Conservation (phyloP, 2,797 vertebrate genomes). For the Neomorphus geoffroyi region DNA sequence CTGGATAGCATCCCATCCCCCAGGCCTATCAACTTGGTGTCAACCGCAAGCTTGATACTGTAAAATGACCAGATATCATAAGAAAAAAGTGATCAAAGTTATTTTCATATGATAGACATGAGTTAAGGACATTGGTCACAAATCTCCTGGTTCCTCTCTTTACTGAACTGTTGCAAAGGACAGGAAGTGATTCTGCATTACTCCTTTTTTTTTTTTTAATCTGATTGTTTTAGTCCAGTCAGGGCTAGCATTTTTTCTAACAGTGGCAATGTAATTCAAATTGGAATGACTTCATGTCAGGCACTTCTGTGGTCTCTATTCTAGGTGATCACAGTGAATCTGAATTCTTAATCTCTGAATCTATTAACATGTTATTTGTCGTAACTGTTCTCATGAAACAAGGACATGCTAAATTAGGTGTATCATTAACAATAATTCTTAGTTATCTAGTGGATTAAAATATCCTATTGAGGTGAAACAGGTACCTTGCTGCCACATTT, state of each 20-base stretch:
- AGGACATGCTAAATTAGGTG: background rate
- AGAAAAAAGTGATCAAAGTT: background rate
- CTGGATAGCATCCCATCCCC: too few relatives aligned
- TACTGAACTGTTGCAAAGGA: background rate
- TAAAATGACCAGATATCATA: too few relatives aligned
- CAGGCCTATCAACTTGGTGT: background rate
- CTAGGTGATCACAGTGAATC: background rate
- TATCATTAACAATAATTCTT: background rate
- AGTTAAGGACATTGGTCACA: background rate
- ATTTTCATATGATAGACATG: background rate
- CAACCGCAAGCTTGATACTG: background rate
- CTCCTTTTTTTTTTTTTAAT: background rate
- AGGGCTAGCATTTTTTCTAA: background rate
- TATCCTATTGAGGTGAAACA: background rate
- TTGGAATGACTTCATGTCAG: background rate
- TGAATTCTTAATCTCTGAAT: background rate
- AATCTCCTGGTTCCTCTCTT: background rate
- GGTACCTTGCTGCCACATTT: background rate
- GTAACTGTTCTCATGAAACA: background rate
- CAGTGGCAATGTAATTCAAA: background rate
- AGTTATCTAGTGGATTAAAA: background rate
- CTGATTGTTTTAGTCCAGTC: background rate
- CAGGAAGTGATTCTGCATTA: background rate
- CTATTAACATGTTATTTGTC: background rate
- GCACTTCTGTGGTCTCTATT: background rate